Percentiles rank a stretch among this genome's conserved stretches.
Evolutionary conservation across 1,140 invertebrate genomes (phyloP).

Genomic region (Drosophila bocki): DNA sequence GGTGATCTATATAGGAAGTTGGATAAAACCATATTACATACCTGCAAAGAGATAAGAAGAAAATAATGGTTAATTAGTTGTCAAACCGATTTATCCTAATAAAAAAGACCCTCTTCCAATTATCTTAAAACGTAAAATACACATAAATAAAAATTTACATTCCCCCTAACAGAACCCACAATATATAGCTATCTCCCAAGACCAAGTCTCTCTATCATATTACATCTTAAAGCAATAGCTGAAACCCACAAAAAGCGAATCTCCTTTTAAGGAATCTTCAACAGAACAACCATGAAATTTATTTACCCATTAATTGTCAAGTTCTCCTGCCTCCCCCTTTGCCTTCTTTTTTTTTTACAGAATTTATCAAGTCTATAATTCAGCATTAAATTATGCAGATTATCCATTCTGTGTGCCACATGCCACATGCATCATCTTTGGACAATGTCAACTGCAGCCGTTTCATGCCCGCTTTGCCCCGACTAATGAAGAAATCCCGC

Average conservation of each 20-base stretch:
- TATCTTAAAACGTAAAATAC: background rate
- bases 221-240: constrained; percentile 9
- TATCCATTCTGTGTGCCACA: constrained; percentile 45
- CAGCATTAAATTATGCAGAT: constrained; percentile 80
- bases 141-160: background rate
- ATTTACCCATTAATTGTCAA: constrained; percentile 51
- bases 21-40: constrained; percentile 34
- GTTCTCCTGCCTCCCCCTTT: background rate
- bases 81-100: background rate
- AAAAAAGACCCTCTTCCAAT: background rate
- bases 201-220: constrained; percentile 13
- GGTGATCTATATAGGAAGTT: constrained; percentile 38
- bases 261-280: constrained; percentile 31
- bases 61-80: constrained; percentile 1
- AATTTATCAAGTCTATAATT: constrained; percentile 63
- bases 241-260: constrained; percentile 31
- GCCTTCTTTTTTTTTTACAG: background rate
- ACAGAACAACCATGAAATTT: constrained; percentile 34
- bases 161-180: background rate
- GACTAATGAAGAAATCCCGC: constrained; percentile 61
- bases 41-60: constrained; percentile 55
- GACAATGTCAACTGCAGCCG: constrained; percentile 59
- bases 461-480: background rate
- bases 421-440: constrained; percentile 68
- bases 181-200: background rate